Base-by-base conservation (phyloP, 1,140 invertebrate species). In the Drosophila pandora region DNA sequence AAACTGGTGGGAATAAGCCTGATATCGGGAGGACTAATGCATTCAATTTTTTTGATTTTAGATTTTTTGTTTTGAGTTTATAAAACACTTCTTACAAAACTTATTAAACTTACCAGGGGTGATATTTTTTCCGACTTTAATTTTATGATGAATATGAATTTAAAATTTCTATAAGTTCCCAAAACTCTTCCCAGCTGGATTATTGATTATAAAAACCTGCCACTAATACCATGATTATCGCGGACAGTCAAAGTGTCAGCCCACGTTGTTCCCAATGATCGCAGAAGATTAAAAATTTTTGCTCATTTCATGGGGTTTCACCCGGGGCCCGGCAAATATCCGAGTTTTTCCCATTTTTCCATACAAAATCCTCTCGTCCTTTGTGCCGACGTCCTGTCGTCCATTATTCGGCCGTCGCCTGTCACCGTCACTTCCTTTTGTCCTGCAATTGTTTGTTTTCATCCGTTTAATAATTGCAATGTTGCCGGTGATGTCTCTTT, bases 261-360 rank as follows among this genome's bases (percentile, higher is more conserved):
- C 63, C 63, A 67, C 25, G 59, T 64, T 68, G 32, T 68, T 55
- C 68, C 23, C 39, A 74, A 32, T 34, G 43, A 61, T 76, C 63
- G 56, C 34, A 34, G 5, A 28, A 41, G 63, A 69, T 75, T 73
- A 65, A 58, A 58, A 74, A 73, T 37, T 69, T 63, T 83, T 84
- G 81, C 81, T 84, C 80, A 84, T 84, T 84, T 84, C 76, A 84
- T 63, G 77, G 65, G 52, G 69, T 73, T 76, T 52, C 55, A 79
- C 63, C 39, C 21, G 34, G 28, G 56, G 41, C 30, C 60, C 57
- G 75, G 48, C 58, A 56, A 80, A 76, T 76, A 76, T 76, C 59
- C 71, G 43, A 56, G 53, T 60, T 65, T 76, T 73, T 75, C 57
- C 63, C 52, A 54, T 48, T 76, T 76, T 65, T 61, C 54, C 28